Conservation (phyloP, 2,113 vertebrate genomes). For the Ochotona curzoniae region DNA sequence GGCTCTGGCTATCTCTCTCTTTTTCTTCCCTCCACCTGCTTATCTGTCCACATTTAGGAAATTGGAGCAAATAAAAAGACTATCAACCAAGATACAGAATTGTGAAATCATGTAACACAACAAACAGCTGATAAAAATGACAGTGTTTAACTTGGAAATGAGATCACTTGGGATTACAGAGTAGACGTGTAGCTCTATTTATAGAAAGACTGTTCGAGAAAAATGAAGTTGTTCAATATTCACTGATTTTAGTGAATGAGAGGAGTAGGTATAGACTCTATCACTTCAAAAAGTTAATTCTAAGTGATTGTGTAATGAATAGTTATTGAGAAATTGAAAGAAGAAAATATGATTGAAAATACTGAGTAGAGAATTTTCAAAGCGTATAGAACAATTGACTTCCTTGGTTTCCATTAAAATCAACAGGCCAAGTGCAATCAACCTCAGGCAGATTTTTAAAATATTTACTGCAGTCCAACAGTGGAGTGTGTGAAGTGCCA, state of each 20-base stretch:
- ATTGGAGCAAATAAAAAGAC: not conserved
- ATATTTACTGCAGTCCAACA: slow-evolving; percentile 46
- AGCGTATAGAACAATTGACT: not conserved
- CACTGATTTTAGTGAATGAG: not conserved
- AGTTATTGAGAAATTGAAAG: slow-evolving; percentile 2
- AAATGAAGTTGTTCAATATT: not conserved
- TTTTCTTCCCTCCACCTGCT: not conserved
- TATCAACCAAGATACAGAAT: not conserved
- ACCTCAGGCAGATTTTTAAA: slow-evolving; percentile 57
- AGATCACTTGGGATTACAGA: not conserved
- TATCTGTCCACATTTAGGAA: not conserved
- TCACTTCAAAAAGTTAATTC: not conserved
- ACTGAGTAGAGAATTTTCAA: slow-evolving; percentile 48
- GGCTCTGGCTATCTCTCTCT: not conserved
- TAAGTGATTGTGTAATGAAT: slow-evolving; percentile 1
- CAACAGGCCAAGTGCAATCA: slow-evolving; percentile 1
- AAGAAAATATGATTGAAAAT: slow-evolving; percentile 28
- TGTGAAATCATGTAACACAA: not conserved
- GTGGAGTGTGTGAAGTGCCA: not conserved
- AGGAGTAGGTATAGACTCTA: not conserved
- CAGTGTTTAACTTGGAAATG: not conserved
- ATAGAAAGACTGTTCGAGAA: not conserved
- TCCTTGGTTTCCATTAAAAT: slow-evolving; percentile 19
- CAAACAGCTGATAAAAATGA: not conserved
- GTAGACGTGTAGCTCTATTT: not conserved